Evolutionary conservation across 2,113 vertebrate genomes (phyloP).

Genomic region (Bolborhynchus lineola): DNA sequence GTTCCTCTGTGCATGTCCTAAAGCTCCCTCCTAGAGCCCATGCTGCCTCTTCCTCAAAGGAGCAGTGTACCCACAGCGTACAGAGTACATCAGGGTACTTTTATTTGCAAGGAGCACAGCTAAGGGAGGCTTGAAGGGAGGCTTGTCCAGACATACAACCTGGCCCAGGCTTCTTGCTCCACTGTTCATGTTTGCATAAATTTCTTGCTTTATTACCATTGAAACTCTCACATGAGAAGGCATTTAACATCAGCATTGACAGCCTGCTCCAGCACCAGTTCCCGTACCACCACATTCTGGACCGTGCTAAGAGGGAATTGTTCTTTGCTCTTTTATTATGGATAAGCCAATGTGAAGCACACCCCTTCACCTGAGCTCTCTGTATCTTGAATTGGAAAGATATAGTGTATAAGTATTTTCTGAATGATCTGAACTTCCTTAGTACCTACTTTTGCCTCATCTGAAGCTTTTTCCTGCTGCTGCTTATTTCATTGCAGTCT

Average conservation of each 20-base stretch:
- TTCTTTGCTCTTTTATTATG: neutral
- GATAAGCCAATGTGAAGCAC: neutral
- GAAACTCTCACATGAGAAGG: neutral
- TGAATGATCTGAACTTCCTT: neutral
- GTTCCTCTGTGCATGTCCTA: neutral
- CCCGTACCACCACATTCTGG: neutral
- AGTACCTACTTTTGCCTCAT: neutral
- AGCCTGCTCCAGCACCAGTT: neutral
- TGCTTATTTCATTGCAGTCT: neutral
- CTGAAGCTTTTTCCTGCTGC: neutral
- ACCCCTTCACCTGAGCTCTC: neutral
- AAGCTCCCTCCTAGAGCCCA: neutral
- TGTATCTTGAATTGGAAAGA: neutral
- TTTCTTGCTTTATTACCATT: neutral
- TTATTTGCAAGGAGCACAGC: neutral
- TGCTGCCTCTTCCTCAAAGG: neutral
- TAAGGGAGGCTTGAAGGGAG: neutral
- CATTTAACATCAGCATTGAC: neutral
- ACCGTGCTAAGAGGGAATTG: neutral
- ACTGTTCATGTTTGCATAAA: neutral
- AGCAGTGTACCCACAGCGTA: rapidly evolving
- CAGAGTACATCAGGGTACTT: neutral
- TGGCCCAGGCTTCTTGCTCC: neutral
- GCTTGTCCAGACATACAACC: neutral
- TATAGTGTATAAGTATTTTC: neutral